These are phyloP conservation scores for Erythrocercus mccallii DNA, from an alignment of 2,113 vertebrate species.

Conservation along the genomic window DNA sequence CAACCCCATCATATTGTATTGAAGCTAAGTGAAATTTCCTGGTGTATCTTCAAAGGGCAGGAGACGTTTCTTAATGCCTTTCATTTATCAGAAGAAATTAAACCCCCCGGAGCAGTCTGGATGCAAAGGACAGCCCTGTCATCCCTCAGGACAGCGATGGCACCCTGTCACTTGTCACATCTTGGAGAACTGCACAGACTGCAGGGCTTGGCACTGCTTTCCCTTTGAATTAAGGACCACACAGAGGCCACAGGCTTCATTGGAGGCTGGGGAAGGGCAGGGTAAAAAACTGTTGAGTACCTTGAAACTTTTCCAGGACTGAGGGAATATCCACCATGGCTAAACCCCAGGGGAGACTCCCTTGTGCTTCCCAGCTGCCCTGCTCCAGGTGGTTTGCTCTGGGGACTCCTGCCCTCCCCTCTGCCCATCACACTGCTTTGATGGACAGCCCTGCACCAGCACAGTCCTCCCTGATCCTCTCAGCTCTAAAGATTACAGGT, in stretches of 20 bases:
- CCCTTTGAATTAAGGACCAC: neutral
- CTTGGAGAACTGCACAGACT: neutral
- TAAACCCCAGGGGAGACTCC: no score
- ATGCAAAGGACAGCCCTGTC: neutral
- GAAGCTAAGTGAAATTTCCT: neutral
- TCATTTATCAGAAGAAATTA: slow-evolving; percentile 5
- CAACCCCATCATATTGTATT: neutral
- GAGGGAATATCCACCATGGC: neutral
- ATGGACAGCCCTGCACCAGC: neutral
- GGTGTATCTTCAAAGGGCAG: slow-evolving; percentile 19
- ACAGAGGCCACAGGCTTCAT: neutral
- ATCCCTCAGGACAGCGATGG: neutral
- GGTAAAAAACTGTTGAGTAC: neutral
- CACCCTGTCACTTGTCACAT: neutral
- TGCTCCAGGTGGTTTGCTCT: neutral
- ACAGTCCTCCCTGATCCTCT: neutral
- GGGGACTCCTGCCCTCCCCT: neutral
- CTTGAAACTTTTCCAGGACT: neutral
- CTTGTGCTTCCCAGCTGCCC: neutral
- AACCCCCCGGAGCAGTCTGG: neutral
- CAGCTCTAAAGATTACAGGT: neutral
- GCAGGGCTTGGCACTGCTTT: neutral
- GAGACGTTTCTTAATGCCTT: neutral
- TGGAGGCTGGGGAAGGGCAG: neutral
- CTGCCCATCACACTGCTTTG: neutral